Conservation (phyloP, 2,113 vertebrate species). For the Hymenochirus boettgeri region DNA sequence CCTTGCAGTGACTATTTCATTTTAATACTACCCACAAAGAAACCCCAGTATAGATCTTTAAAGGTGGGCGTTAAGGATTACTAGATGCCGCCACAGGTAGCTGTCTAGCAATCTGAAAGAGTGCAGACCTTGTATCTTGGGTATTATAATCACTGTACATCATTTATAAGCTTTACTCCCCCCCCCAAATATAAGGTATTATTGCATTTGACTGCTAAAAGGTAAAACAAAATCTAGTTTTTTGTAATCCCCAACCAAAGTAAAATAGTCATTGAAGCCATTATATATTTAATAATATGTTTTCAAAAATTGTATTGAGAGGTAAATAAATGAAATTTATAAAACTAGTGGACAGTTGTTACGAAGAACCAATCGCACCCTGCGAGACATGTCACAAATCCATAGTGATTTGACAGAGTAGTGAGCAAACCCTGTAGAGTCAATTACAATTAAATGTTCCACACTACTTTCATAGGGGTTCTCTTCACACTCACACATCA, state of each 20-base stretch:
- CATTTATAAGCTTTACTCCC: too few relatives aligned
- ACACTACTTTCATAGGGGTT: conserved; percentile 2
- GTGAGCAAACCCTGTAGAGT: not conserved
- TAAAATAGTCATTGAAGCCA: not conserved
- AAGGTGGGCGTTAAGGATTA: too few relatives aligned
- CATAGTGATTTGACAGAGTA: fast-evolving
- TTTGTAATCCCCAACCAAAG: not conserved
- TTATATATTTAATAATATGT: not conserved
- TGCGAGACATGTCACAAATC: fast-evolving
- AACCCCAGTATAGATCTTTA: too few relatives aligned
- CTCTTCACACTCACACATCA: conserved; percentile 3
- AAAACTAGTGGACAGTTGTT: not conserved
- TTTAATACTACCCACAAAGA: too few relatives aligned
- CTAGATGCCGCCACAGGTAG: too few relatives aligned
- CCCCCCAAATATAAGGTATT: too few relatives aligned
- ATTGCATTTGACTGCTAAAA: too few relatives aligned
- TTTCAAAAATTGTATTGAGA: conserved; percentile 1
- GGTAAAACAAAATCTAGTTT: too few relatives aligned
- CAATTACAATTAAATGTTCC: not conserved
- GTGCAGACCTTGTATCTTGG: too few relatives aligned
- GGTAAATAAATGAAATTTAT: not conserved
- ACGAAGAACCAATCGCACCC: not conserved
- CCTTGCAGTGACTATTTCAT: too few relatives aligned
- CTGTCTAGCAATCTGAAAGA: too few relatives aligned
- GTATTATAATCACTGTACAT: too few relatives aligned